A percentile compares a stretch with the other conserved stretches of the same genome.
Evolutionary conservation across 2,888 invertebrate genomes (phyloP).

Genomic region (Chalcis sispes): DNA sequence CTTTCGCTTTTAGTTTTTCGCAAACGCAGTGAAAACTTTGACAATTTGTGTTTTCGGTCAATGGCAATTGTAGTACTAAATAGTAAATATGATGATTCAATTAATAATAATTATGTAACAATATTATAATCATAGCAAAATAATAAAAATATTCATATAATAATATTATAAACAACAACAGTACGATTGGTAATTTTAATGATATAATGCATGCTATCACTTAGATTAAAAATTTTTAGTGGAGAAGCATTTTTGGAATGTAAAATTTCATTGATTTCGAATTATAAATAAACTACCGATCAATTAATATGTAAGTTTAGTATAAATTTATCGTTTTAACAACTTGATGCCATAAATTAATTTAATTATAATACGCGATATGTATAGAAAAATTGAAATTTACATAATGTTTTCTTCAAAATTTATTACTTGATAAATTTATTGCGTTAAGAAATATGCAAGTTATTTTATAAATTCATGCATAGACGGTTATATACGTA

Average conservation of each 20-base stretch:
- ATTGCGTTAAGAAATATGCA: no score
- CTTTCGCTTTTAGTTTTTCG: background rate
- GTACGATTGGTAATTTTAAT: conserved; percentile 39
- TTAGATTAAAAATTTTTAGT: conserved; percentile 15
- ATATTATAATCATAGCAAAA: conserved; percentile 46
- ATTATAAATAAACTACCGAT: background rate
- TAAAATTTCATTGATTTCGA: conserved; percentile 20
- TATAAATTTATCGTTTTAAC: background rate
- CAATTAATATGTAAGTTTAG: no score
- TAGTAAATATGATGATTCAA: conserved; percentile 13
- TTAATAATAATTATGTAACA: conserved; percentile 43
- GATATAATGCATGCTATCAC: conserved; percentile 48
- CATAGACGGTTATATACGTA: background rate
- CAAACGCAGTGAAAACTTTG: background rate
- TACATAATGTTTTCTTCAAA: no score
- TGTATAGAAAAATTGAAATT: background rate
- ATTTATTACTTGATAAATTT: no score
- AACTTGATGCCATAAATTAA: background rate
- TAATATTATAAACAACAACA: conserved; percentile 50
- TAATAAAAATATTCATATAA: conserved; percentile 51
- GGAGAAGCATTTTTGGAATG: conserved; percentile 42
- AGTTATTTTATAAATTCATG: conserved; percentile 1
- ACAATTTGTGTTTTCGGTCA: background rate
- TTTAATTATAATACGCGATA: background rate
- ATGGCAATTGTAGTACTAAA: conserved; percentile 16